Evolutionary conservation across 2,113 vertebrate species (phyloP), one percentile per base, ranked within the genome.

Genomic region (Hippopotamus amphibius): DNA sequence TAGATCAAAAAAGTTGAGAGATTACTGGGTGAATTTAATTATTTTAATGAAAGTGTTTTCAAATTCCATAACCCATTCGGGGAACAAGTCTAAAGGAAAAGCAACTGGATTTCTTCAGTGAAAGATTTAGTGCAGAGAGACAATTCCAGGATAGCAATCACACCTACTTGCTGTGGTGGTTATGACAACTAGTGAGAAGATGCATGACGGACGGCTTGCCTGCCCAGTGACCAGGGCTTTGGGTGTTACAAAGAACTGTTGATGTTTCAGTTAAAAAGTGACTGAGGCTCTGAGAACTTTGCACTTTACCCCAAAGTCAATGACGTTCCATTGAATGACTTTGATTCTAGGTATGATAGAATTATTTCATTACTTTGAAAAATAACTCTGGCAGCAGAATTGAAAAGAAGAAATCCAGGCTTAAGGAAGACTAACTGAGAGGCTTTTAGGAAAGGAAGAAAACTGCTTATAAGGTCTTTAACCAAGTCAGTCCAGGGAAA

Each of bases 1-100:
- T 55, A 90, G n/a, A 59, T n/a, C 7, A 46, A 84, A 79, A 30
- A 3, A 50, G 3, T 50, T 80, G 43, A 13, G 5, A 68, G 37
- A 86, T 46, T 69, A 63, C 11, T 66, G 28, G n/a, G 14, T 82
- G 24, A 83, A 90, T 96, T 86, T 50, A 83, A 79, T 92, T 74
- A 22, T 68, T 65, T 77, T 43, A 0, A 63, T 33, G 53, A 71
- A 87, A 19, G 2, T 33, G 21, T 33, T 90, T 81, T 89, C 3
- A 15, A 41, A 90, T 87, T 93, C 63, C 46, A 37, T 72, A 80
- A 50, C 4, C 7, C 21, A 74, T 65, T 59, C 22, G 72, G 11
- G 28, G 28, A 96, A 83, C 17, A 63, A 53, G 90, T 90, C 9
- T n/a, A 81, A 93, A 68, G n/a, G 2, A 61, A 93, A 69, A 84